Evolutionary conservation across 1,140 invertebrate species (phyloP), one percentile per base, ranked within the genome.

Genomic region (Tetragnatha versicolor): DNA sequence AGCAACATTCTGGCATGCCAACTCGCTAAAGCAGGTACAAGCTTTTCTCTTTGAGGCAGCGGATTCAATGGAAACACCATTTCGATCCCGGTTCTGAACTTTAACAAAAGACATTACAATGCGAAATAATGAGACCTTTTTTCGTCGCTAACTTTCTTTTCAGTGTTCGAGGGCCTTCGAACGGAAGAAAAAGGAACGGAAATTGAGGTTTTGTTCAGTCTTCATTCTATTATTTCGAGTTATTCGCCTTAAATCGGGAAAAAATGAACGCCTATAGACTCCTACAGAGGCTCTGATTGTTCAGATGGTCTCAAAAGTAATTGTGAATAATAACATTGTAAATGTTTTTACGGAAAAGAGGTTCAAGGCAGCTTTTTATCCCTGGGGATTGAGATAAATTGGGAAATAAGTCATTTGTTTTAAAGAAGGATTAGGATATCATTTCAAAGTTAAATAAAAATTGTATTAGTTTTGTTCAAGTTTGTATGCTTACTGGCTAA

Each of bases 141-240:
- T 60, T 53, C 47, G 14, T 31, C 29, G 6, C 29, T 37, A 63
- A 39, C 65, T 49, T 68, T 73, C 35, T 73, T 42, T 73, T 73
- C 27, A 14, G n/a, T 73, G 25, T 42, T 60, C 25, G 51, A 73
- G 69, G 33, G 69, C 31, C 53, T 20, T 55, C 42, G 33, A 73
- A 73, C 60, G 69, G 51, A 60, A 73, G 53, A 60, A 73, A 73
- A 73, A 73, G 55, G 69, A 60, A 58, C 69, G 69, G 69, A 73
- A 73, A 73, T 73, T 73, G 69, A 51, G 53, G 69, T 73, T 73
- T 73, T 73, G 69, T 73, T 73, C 25, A 53, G 60, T 14, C 69
- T 60, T 73, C 53, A 73, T 73, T 73, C 69, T 5, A 73, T 73
- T 73, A 58, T 60, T 60, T 47, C 33, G 55, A 73, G 53, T 60